Conservation (phyloP, 2,888 invertebrate species). For the Drosophila pegasa region DNA sequence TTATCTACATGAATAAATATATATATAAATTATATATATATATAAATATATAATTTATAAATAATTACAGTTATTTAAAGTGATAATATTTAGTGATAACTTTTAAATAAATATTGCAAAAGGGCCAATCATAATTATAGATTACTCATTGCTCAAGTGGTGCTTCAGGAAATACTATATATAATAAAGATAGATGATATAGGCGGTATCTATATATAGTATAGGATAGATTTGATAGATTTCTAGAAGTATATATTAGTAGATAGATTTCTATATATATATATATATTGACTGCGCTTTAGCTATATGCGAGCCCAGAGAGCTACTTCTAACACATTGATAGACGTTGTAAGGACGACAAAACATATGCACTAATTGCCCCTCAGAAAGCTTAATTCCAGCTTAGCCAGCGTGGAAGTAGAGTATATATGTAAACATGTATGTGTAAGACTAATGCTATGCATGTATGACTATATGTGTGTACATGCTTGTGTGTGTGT, state of each 20-base stretch:
- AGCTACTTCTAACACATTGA: neutral
- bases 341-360: neutral
- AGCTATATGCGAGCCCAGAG: too few species aligned
- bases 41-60: too few species aligned
- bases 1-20: too few species aligned
- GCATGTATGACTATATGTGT: conserved; percentile 9
- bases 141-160: neutral
- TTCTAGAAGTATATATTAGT: neutral
- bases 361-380: neutral
- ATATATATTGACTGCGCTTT: too few species aligned
- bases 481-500: conserved; percentile 12
- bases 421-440: neutral
- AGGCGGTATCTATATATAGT: too few species aligned
- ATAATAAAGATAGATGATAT: neutral
- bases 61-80: too few species aligned
- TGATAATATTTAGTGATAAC: too few species aligned
- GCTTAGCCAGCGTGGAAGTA: neutral
- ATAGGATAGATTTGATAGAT: too few species aligned
- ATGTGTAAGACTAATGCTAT: neutral
- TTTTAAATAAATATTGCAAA: neutral
- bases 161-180: conserved; percentile 3
- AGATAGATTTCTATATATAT: neutral
- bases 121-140: neutral
- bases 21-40: too few species aligned
- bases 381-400: neutral